Base-by-base conservation (phyloP, 2,113 vertebrate genomes). In the Platanista minor region DNA sequence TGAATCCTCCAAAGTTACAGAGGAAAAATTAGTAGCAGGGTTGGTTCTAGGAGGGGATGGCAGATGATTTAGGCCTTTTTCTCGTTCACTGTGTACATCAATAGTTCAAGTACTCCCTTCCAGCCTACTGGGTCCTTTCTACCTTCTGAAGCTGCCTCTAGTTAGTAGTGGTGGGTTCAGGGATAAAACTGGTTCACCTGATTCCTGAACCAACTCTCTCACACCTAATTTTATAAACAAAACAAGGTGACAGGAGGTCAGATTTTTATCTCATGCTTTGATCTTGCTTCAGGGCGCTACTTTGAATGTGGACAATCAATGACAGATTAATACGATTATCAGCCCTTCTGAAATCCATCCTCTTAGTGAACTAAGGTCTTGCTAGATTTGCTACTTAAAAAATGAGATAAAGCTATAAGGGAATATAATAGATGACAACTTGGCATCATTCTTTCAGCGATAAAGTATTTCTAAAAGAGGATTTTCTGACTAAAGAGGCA, bases 391-490 rank as follows among this genome's bases (percentile, higher is more conserved):
- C 89, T 91, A 17, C 49, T 57, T 97, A 57, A 78, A 77, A 91
- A 88, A 59, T 41, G 52, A 94, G 83, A 54, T 61, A 59, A 46
- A 85, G 57, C 31, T 87, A 12, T 67, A 67, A 77, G 46, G 61
- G 39, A 66, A 80, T 39, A 89, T 82, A 85, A 67, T 49, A 69
- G 49, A 59, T 80, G 61, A 39, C 78, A 62, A 33, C 29, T 20
- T 90, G 80, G n/a, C 87, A 82, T 74, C 74, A 31, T 91, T 61
- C n/a, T 88, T 84, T 57, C 31, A 15, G 43, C 54, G 74, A 75
- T 57, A 39, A 86, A 90, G 33, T 82, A 36, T 91, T 93, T 91
- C 64, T 95, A 93, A 94, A 80, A 96, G 72, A 94, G 6, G 57
- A 75, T 69, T 66, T 93, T 59, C 52, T 52, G 78, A 88, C 96